These are phyloP conservation scores for Mareca strepera DNA, from an alignment of 2,797 vertebrate genomes.

Conservation along the genomic window DNA sequence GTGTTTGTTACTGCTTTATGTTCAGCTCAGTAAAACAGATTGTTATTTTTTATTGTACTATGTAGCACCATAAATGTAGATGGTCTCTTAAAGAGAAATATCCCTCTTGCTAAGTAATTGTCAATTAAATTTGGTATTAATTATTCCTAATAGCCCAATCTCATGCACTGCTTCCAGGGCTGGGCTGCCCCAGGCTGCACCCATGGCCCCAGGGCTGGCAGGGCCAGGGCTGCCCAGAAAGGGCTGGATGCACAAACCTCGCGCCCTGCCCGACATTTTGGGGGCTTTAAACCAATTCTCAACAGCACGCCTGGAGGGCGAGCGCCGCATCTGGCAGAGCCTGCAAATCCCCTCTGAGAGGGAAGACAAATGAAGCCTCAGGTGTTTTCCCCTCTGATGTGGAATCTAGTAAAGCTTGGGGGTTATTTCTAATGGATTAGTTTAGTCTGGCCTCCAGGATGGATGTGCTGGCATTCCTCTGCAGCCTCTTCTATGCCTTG, in stretches of 20 bases:
- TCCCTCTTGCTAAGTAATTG: slow-evolving; percentile 50
- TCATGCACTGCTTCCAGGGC: neutral
- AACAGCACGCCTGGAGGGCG: rapidly evolving
- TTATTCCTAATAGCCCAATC: slow-evolving; percentile 39
- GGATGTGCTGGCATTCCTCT: neutral
- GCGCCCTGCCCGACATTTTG: rapidly evolving
- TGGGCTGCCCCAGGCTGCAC: neutral
- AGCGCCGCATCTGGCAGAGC: neutral
- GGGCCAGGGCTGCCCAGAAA: rapidly evolving
- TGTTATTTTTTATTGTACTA: slow-evolving; percentile 42
- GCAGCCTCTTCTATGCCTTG: neutral
- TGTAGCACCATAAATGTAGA: slow-evolving; percentile 22
- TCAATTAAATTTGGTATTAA: slow-evolving; percentile 47
- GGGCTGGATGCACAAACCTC: neutral
- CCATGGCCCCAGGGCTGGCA: rapidly evolving
- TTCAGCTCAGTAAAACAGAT: slow-evolving; percentile 21
- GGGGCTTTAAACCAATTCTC: rapidly evolving
- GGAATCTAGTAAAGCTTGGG: neutral
- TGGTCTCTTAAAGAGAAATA: slow-evolving; percentile 37
- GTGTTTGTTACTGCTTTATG: neutral
- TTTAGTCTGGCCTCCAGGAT: neutral
- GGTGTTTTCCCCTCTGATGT: neutral
- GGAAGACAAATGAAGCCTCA: neutral
- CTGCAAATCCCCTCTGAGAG: neutral
- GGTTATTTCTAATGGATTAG: neutral